Evolutionary conservation across 2,888 invertebrate species (phyloP).

Genomic region (Cotesia congregata): DNA sequence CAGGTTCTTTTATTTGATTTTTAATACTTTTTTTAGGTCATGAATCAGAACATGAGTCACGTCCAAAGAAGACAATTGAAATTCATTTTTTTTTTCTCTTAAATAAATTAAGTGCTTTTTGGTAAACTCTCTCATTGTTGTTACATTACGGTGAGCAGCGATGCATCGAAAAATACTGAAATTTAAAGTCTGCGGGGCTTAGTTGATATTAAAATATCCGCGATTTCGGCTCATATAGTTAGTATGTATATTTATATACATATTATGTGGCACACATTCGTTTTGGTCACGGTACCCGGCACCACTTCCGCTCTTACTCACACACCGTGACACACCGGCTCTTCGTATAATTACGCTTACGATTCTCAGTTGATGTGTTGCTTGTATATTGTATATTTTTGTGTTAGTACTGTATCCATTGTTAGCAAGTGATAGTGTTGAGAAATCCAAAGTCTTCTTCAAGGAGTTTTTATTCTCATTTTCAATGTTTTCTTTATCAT

Average conservation of each 20-base stretch:
- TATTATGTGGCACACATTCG: constrained; percentile 51
- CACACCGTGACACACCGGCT: constrained; percentile 56
- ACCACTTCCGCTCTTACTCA: constrained; percentile 62
- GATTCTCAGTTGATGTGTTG: constrained; percentile 17
- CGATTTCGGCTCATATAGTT: not conserved
- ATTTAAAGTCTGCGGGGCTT: not conserved
- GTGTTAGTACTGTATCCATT: constrained; percentile 33
- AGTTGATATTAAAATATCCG: not conserved
- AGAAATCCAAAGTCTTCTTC: constrained; percentile 37
- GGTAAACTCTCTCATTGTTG: not conserved
- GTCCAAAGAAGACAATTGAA: constrained; percentile 36
- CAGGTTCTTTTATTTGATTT: constrained; percentile 21
- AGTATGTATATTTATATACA: constrained; percentile 26
- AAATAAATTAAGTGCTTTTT: constrained; percentile 8
- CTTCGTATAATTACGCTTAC: constrained; percentile 48
- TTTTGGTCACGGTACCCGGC: constrained; percentile 63
- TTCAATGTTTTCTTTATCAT: not conserved
- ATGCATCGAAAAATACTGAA: not conserved
- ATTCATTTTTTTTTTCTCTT: not conserved
- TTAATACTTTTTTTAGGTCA: constrained; percentile 41
- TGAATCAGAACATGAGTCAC: not conserved
- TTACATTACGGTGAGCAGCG: not conserved
- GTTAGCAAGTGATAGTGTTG: constrained; percentile 36
- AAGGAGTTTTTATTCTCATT: constrained; percentile 19
- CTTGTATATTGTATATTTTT: not conserved